Conservation (phyloP, 1,140 invertebrate genomes). For the Conopomorpha cramerella region DNA sequence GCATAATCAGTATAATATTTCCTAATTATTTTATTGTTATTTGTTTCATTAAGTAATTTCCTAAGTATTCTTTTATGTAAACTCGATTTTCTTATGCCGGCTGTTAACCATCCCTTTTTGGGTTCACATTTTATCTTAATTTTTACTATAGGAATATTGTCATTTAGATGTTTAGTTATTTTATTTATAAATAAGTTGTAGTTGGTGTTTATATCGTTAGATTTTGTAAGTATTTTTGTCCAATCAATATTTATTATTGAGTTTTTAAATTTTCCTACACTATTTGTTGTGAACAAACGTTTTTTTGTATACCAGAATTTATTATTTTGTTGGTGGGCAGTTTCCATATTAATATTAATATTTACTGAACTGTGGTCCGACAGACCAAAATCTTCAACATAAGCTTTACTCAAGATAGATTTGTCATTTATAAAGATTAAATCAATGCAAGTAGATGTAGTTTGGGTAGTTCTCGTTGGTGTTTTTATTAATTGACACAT, state of each 20-base stretch:
- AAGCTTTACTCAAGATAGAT: background rate
- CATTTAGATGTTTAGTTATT: background rate
- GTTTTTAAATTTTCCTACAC: constrained; percentile 1
- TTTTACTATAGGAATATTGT: background rate
- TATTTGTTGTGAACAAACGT: constrained; percentile 1
- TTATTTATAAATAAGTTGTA: background rate
- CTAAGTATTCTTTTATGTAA: constrained; percentile 2
- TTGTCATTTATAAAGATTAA: background rate
- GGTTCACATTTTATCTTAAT: background rate
- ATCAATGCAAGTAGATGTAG: background rate
- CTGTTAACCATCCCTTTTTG: constrained; percentile 1
- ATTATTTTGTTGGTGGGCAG: background rate
- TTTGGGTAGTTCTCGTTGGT: background rate
- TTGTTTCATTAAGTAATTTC: constrained; percentile 1
- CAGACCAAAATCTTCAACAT: background rate
- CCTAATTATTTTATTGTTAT: background rate
- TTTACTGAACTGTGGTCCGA: background rate
- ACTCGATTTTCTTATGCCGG: background rate
- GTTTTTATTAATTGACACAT: background rate
- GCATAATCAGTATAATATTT: constrained; percentile 1
- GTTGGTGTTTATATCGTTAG: background rate
- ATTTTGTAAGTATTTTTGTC: background rate
- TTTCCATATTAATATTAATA: background rate
- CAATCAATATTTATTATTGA: background rate
- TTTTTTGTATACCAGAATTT: background rate